Percentiles rank a stretch among this genome's conserved stretches.
Evolutionary conservation across 1,140 invertebrate genomes (phyloP).

Genomic region (Tetraneura akinire): DNA sequence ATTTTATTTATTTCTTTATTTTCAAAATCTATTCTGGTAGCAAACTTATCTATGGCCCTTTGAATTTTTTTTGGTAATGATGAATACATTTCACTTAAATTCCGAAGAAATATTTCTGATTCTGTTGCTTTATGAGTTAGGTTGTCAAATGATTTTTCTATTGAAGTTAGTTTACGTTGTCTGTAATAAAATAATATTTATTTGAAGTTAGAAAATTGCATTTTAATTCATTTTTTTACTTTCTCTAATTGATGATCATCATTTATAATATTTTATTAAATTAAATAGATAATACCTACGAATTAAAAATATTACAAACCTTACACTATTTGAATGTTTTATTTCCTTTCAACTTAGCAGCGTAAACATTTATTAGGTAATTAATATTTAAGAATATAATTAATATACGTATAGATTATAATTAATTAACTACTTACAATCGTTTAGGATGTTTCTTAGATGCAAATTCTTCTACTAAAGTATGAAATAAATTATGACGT

Average conservation of each 20-base stretch:
- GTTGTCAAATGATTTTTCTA: not conserved
- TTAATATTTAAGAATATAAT: not conserved
- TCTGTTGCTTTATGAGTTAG: not conserved
- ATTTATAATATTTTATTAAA: too few relatives aligned
- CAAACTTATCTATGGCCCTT: conserved; percentile 2
- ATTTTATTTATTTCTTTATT: conserved; percentile 8
- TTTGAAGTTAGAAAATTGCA: not conserved
- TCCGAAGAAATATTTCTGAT: conserved; percentile 34
- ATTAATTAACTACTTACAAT: conserved; percentile 15
- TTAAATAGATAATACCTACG: too few relatives aligned
- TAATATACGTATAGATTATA: not conserved
- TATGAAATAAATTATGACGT: not conserved
- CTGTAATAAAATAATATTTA: not conserved
- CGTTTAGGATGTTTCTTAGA: conserved; percentile 31
- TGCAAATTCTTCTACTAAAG: not conserved
- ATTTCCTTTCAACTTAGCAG: conserved; percentile 8
- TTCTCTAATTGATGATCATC: too few relatives aligned
- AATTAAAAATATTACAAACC: conserved; percentile 2
- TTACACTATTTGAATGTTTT: not conserved
- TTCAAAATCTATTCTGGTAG: conserved; percentile 16
- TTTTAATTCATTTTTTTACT: too few relatives aligned
- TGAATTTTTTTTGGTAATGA: conserved; percentile 33
- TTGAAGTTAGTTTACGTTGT: not conserved
- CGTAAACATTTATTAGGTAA: not conserved
- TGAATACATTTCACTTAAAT: conserved; percentile 9